A percentile compares a stretch with the other conserved stretches of the same genome.
Evolutionary conservation across 2,113 vertebrate genomes (phyloP).

Genomic region (Ptyas mucosa): DNA sequence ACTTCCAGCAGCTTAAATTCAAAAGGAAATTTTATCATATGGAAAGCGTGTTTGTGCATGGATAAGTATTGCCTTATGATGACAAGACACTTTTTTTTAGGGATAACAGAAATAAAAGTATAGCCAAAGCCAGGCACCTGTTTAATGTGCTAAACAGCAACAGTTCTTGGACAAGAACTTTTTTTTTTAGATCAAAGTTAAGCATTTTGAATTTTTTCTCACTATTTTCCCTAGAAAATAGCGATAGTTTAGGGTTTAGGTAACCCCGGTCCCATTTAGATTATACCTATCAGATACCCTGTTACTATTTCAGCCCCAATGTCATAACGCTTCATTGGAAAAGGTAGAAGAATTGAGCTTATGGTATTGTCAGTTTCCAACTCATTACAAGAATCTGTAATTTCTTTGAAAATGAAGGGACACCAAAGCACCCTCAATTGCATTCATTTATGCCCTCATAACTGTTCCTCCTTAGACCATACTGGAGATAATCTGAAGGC

Average conservation of each 20-base stretch:
- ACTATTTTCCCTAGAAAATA: neutral
- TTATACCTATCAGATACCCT: neutral
- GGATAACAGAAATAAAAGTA: neutral
- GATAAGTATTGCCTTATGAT: neutral
- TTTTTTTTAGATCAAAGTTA: neutral
- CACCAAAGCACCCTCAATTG: neutral
- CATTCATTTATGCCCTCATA: neutral
- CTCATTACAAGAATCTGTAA: neutral
- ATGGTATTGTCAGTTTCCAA: neutral
- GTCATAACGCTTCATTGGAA: neutral
- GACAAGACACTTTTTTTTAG: neutral
- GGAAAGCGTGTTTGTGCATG: neutral
- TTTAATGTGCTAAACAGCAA: neutral
- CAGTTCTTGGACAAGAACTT: neutral
- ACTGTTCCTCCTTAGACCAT: neutral
- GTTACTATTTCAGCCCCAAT: neutral
- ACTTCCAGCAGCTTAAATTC: neutral
- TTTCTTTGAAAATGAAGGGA: neutral
- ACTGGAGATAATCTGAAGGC: neutral
- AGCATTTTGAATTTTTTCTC: neutral
- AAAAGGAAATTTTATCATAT: neutral
- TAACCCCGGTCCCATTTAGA: neutral
- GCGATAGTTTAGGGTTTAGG: neutral
- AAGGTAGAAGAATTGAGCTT: neutral
- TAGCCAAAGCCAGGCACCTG: neutral